A percentile compares a stretch with the other conserved stretches of the same genome.
These are phyloP conservation scores for Temnothorax curvispinosus DNA, from an alignment of 1,140 invertebrate species.

Conservation along the genomic window DNA sequence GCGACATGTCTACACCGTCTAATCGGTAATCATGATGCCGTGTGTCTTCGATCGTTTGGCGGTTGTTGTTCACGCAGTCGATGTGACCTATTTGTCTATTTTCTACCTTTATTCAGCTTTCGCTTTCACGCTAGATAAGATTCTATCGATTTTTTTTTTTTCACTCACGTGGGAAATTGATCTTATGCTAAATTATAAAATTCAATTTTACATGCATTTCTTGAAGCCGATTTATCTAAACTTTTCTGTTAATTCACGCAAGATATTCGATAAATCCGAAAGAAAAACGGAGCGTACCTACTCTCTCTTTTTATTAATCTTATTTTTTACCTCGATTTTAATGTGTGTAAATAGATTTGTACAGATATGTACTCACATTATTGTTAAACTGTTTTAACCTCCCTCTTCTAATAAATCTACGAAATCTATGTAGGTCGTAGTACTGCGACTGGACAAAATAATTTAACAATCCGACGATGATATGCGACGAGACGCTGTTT, in stretches of 20 bases:
- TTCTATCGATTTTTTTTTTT: not conserved
- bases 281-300: not conserved
- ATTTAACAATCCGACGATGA: slow-evolving; percentile 46
- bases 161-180: not conserved
- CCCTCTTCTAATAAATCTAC: slow-evolving; percentile 28
- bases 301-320: too few species aligned
- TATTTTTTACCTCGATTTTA: not conserved
- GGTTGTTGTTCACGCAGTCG: slow-evolving; percentile 59
- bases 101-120: slow-evolving; percentile 69
- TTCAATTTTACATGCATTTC: not conserved
- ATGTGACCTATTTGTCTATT: slow-evolving; percentile 78
- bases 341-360: too few species aligned
- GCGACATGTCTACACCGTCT: slow-evolving; percentile 48
- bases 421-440: slow-evolving; percentile 37
- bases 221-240: not conserved
- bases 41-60: slow-evolving; percentile 55
- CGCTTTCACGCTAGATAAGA: slow-evolving; percentile 16
- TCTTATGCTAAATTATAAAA: not conserved
- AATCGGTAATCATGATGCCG: slow-evolving; percentile 77
- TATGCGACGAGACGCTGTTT: not conserved
- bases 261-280: not conserved
- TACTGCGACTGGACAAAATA: slow-evolving; percentile 48
- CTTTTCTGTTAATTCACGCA: not conserved
- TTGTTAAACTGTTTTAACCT: slow-evolving; percentile 6
- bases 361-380: not conserved